phyloP scores from a whole-genome alignment of 53 echinoderm and acorn worm species.

The Apostichopus leukothele region DNA sequence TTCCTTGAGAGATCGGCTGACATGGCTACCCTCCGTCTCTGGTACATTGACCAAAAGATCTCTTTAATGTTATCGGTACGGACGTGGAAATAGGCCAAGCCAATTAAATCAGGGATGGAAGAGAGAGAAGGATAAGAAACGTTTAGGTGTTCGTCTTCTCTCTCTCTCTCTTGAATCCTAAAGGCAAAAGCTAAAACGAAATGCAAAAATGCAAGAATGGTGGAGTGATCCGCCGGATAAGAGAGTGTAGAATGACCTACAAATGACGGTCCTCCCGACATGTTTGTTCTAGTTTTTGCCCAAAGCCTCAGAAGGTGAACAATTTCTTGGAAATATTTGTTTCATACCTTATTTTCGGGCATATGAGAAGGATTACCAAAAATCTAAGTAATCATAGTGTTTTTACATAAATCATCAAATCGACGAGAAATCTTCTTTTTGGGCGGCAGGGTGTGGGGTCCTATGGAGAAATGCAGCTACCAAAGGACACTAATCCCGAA shows the following conservation, averaged over 20 bases:
- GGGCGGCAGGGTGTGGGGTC: too few species aligned
- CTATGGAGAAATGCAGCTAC: too few species aligned
- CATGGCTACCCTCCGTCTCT: background rate
- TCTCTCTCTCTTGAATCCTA: background rate
- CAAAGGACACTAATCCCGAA: too few species aligned
- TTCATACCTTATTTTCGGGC: background rate
- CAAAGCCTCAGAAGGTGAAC: background rate
- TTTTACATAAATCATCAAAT: too few species aligned
- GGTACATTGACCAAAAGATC: constrained; percentile 36
- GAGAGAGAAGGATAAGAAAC: background rate
- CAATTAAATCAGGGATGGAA: constrained; percentile 13
- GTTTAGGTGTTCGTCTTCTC: background rate
- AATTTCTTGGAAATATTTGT: background rate
- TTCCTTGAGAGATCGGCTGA: background rate
- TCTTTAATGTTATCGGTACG: background rate
- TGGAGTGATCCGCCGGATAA: background rate
- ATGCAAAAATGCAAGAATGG: background rate
- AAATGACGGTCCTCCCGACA: background rate
- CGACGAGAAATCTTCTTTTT: too few species aligned
- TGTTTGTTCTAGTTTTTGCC: constrained; percentile 15
- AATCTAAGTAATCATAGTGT: too few species aligned
- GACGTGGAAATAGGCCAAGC: constrained; percentile 28
- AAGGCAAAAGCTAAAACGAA: constrained; percentile 14
- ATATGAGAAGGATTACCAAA: too few species aligned
- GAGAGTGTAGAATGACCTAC: background rate